Base-by-base conservation (phyloP, 2,888 invertebrate genomes). In the Cheilosia urbana region DNA sequence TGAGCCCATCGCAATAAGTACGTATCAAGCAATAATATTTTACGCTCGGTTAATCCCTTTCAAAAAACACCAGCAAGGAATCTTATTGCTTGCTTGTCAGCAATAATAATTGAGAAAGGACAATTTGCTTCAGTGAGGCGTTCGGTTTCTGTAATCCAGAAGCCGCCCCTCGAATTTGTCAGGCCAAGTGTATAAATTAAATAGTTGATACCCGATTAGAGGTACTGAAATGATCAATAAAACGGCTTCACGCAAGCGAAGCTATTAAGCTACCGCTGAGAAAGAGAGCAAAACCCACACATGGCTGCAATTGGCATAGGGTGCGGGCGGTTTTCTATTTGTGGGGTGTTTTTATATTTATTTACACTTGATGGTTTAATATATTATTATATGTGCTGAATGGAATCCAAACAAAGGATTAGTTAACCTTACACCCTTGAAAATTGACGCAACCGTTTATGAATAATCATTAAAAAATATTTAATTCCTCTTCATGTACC, bases 111-210 rank as follows among this genome's bases (percentile, higher is more conserved):
- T 83, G 83, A 87, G 87, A 85, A 83, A 88, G 87, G 85, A 88
- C 87, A 87, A 82, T 85, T 87, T 84, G 73, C 82, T 76, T 69
- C 63, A 73, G 69, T 87, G 87, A 77, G 87, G 78, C 89, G 76
- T 82, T 85, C 87, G 89, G 88, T 90, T 82, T 85, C 87, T 89
- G 88, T 90, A 88, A 90, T 89, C 90, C 88, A 89, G 83, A 63
- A 87, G 89, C 89, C 90, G 90, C 90, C 90, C 90, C 89, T 89
- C 88, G 88, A 90, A 90, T 90, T 90, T 90, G 90, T 89, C 90
- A 90, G 90, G 89, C 90, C 90, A 91, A 91, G 91, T 91, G 91
- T 91, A 90, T 90, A 91, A 91, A 91, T 91, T 91, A 90, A 90
- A 87, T 87, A 83, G 79, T 88, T 88, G 88, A 88, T 88, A 87